A percentile compares a stretch with the other conserved stretches of the same genome.
Evolutionary conservation across 2,888 invertebrate species (phyloP).

Genomic region (Parasteatoda lunata): DNA sequence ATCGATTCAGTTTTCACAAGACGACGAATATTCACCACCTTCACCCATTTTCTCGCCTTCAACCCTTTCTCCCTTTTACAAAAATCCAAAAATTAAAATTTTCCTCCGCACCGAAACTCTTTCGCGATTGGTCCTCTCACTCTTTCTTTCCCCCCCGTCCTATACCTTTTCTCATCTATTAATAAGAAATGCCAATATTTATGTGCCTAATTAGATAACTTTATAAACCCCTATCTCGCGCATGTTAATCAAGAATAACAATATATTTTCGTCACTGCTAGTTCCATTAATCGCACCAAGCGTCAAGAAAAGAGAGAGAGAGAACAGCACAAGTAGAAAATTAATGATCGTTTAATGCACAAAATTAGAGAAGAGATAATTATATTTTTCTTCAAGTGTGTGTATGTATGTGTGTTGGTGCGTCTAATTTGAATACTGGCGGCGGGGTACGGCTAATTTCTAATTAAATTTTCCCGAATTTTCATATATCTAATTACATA

Average conservation of each 20-base stretch:
- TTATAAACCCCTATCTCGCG: slow-evolving; percentile 68
- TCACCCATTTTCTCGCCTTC: slow-evolving; percentile 3
- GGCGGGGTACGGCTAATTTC: slow-evolving; percentile 69
- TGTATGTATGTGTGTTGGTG: slow-evolving; percentile 40
- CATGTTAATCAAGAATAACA: slow-evolving; percentile 69
- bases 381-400: slow-evolving; percentile 69
- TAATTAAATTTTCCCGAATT: slow-evolving; percentile 69
- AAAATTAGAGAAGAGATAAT: slow-evolving; percentile 69
- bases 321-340: slow-evolving; percentile 65
- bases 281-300: slow-evolving; percentile 64
- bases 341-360: slow-evolving; percentile 69
- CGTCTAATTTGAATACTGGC: slow-evolving; percentile 68
- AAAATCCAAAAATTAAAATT: slow-evolving; percentile 68
- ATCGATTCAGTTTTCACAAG: slow-evolving; percentile 67
- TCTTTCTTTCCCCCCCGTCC: neutral
- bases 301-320: slow-evolving; percentile 57
- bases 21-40: slow-evolving; percentile 27
- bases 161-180: slow-evolving; percentile 64
- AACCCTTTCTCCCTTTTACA: slow-evolving; percentile 13
- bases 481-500: slow-evolving; percentile 69
- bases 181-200: slow-evolving; percentile 69
- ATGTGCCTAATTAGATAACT: slow-evolving; percentile 69
- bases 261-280: slow-evolving; percentile 68
- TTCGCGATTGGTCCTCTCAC: slow-evolving; percentile 47
- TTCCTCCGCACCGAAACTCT: slow-evolving; percentile 11